Evolutionary conservation across 1,140 invertebrate genomes (phyloP).

Genomic region (Eriocheir sinensis): DNA sequence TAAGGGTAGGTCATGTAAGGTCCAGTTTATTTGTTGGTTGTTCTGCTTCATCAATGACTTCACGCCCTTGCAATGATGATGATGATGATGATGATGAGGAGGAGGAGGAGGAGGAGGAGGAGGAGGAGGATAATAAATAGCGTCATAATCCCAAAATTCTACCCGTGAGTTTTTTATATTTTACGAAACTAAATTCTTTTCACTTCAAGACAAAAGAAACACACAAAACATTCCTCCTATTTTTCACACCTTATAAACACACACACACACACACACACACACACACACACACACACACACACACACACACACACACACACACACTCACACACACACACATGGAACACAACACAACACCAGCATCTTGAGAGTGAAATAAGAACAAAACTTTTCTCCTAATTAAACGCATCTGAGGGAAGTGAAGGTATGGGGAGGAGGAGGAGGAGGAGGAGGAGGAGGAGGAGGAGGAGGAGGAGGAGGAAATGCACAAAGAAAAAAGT

Average conservation of each 20-base stretch:
- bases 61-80: no score
- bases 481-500: background rate
- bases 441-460: background rate
- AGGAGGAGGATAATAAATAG: no score
- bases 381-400: background rate
- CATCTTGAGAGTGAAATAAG: background rate
- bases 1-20: background rate
- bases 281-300: slow-evolving; percentile 35
- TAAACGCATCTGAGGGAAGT: background rate
- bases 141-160: no score
- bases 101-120: no score
- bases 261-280: slow-evolving; percentile 8
- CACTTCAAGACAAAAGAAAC: background rate
- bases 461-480: no score
- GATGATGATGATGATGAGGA: no score
- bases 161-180: no score
- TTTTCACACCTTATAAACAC: no score
- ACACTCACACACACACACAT: slow-evolving; percentile 38
- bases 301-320: slow-evolving; percentile 44
- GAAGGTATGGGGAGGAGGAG: background rate
- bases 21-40: no score
- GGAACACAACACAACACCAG: background rate
- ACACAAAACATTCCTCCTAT: no score
- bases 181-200: no score
- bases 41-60: no score